Evolutionary conservation across 2,888 invertebrate species (phyloP), one percentile per base, ranked within the genome.

Genomic region (Drosophila austrosaltans): DNA sequence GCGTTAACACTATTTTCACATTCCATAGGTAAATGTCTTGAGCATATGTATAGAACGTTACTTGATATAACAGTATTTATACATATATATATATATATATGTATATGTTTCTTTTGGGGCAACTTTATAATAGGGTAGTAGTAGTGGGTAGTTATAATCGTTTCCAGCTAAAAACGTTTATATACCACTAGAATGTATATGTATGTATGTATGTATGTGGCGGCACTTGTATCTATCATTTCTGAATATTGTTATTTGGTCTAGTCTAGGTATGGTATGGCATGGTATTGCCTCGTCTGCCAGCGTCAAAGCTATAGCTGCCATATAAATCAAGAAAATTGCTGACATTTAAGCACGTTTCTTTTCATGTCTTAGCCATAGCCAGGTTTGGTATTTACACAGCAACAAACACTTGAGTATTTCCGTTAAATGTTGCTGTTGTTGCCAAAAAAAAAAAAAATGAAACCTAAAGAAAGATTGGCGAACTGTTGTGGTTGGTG

Each of bases 301-400:
- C 59, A 65, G 63, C 67, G 63, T 75, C 76, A 81, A 86, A 87
- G 75, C 79, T 36, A 83, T 68, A 70, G 83, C 77, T 67, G 79
- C 78, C 88, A 80, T 77, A 86, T 86, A 86, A 86, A 86, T 86
- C 85, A 86, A 86, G 88, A 81, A 86, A 86, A 86, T 86, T 88
- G 88, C 85, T 86, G 85, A 86, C 88, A 86, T 86, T 86, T 88
- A 88, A 83, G 87, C 88, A 86, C 88, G 88, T 77, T 84, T 67
- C 71, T 60, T 69, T 66, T 44, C 57, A 53, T 58, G 66, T 58
- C 48, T 7, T 20, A 42, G 58, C n/a, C 42, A 10, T 7, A n/a
- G 8, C 6, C 48, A 32, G 44, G 56, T 53, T 54, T 59, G 73
- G 64, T 84, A 81, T 81, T 79, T 82, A 66, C 85, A 79, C 69